phyloP scores from a whole-genome alignment of 1,140 invertebrate species.

The Gerris buenoi region DNA sequence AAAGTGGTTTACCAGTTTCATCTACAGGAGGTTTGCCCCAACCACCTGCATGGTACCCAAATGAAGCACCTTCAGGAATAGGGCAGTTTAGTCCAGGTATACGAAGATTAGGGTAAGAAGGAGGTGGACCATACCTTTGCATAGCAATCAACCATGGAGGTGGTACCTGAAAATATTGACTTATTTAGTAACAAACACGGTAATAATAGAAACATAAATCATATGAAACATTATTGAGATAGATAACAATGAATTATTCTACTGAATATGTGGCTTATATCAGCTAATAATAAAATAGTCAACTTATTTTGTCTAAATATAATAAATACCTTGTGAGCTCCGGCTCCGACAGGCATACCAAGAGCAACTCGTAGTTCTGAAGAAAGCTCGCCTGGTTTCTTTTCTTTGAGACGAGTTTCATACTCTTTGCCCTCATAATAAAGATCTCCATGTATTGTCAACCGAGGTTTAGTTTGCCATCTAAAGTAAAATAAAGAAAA shows the following conservation, averaged over 20 bases:
- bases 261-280: too few species aligned
- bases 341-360: constrained; percentile 95
- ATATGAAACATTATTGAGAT: too few species aligned
- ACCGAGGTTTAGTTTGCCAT: constrained; percentile 96
- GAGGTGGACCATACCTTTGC: constrained; percentile 97
- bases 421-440: constrained; percentile 99
- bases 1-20: constrained; percentile 90
- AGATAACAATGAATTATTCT: too few species aligned
- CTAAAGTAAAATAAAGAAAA: constrained; percentile 29
- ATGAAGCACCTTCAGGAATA: constrained; percentile 90
- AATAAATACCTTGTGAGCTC: constrained; percentile 57
- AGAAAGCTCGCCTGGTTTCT: constrained; percentile 39
- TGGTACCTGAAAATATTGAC: too few species aligned
- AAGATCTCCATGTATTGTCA: constrained; percentile 88
- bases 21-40: constrained; percentile 99
- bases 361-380: constrained; percentile 91
- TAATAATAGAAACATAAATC: too few species aligned
- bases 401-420: constrained; percentile 81
- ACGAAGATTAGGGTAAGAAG: constrained; percentile 96
- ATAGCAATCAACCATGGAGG: constrained; percentile 99
- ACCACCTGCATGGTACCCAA: constrained; percentile 96
- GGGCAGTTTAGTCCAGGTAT: constrained; percentile 86
- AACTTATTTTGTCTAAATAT: too few species aligned
- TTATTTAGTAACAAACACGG: too few species aligned
- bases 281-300: too few species aligned